phyloP scores from a whole-genome alignment of 2,113 vertebrate genomes.

The Hemiscyllium ocellatum region DNA sequence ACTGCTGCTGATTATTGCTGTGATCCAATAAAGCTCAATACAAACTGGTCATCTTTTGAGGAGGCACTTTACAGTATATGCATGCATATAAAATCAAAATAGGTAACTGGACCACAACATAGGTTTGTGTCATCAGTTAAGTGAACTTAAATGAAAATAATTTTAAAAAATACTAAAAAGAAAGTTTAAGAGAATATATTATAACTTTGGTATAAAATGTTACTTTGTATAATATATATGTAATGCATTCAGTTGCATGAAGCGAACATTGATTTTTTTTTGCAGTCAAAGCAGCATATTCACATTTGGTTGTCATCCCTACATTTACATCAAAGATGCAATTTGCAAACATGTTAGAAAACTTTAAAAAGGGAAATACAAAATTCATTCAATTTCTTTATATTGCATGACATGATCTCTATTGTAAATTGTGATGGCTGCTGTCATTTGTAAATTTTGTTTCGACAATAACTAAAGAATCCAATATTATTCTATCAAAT shows the following conservation, averaged over 20 bases:
- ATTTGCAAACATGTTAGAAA: neutral
- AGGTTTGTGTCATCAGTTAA: neutral
- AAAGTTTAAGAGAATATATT: conserved; percentile 9
- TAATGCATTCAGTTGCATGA: neutral
- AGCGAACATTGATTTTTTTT: neutral
- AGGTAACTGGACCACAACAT: neutral
- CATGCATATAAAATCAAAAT: neutral
- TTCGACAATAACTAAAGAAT: neutral
- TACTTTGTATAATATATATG: neutral
- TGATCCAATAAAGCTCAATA: too few relatives aligned
- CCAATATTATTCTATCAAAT: neutral
- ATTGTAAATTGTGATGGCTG: neutral
- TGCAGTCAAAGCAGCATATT: neutral
- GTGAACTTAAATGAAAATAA: neutral
- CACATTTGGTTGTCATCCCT: neutral
- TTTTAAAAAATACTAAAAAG: too few relatives aligned
- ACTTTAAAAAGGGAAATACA: conserved; percentile 5
- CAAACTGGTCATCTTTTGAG: neutral
- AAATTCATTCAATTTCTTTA: neutral
- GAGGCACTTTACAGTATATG: neutral
- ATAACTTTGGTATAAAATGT: neutral
- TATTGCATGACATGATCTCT: neutral
- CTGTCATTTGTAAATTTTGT: neutral
- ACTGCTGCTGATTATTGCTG: too few relatives aligned
- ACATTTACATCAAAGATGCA: neutral